These are phyloP conservation scores for Trochalopteron elliotii DNA, from an alignment of 2,113 vertebrate species.

Conservation along the genomic window DNA sequence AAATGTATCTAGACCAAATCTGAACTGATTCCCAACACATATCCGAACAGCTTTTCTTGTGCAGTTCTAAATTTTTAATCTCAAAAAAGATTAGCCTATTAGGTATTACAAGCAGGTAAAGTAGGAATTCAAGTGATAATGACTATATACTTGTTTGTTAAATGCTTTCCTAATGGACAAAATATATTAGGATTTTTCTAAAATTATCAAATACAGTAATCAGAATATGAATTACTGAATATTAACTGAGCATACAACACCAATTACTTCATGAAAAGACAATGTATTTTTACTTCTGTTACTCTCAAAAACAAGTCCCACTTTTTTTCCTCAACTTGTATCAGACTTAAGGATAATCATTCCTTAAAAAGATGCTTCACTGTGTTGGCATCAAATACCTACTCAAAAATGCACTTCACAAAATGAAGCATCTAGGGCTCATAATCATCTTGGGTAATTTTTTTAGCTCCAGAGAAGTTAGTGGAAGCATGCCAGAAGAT, in stretches of 20 bases:
- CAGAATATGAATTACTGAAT: not conserved
- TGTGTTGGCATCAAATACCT: not conserved
- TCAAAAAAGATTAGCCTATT: not conserved
- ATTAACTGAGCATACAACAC: not conserved
- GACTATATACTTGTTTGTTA: not conserved
- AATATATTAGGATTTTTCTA: not conserved
- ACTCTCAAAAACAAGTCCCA: not conserved
- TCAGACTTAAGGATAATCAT: not conserved
- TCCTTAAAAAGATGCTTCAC: not conserved
- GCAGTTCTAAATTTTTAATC: not conserved
- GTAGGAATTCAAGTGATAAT: not conserved
- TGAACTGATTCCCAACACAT: not conserved
- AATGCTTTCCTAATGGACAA: not conserved
- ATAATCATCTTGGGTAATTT: not conserved
- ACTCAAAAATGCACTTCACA: not conserved
- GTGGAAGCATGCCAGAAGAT: not conserved
- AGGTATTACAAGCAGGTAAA: not conserved
- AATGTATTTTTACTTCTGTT: not conserved
- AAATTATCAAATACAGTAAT: not conserved
- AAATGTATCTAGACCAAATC: not conserved
- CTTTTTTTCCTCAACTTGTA: not conserved
- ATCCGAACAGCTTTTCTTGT: not conserved
- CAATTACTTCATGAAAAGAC: not conserved
- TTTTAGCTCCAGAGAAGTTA: not conserved
- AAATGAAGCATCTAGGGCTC: not conserved